Percentiles rank a stretch among this genome's conserved stretches.
Evolutionary conservation across 2,113 vertebrate species (phyloP).

Genomic region (Ophthalmolycus amberensis): DNA sequence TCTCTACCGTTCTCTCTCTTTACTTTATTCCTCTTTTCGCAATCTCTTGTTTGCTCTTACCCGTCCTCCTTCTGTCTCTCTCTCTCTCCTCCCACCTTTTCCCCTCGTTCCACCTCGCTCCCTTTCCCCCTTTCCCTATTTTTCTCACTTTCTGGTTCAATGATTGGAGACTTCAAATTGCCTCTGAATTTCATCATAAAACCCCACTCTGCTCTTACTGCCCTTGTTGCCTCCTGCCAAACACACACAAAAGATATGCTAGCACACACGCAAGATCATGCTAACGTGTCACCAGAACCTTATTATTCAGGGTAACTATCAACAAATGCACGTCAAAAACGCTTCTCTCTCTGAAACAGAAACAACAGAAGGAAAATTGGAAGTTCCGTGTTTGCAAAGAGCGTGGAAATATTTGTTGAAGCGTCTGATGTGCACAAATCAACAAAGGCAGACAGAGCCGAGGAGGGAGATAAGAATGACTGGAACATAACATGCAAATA

Average conservation of each 20-base stretch:
- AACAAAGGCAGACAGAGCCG: slow-evolving; percentile 41
- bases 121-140: slow-evolving; percentile 30
- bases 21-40: slow-evolving; percentile 15
- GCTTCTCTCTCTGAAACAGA: background rate
- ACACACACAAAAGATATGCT: slow-evolving; percentile 60
- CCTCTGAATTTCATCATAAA: slow-evolving; percentile 84
- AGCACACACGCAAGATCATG: slow-evolving; percentile 46
- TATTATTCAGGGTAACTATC: slow-evolving; percentile 16
- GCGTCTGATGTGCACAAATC: slow-evolving; percentile 45
- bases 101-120: slow-evolving; percentile 21
- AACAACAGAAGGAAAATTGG: background rate
- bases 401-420: slow-evolving; percentile 43
- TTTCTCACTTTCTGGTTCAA: slow-evolving; percentile 51
- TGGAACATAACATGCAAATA: slow-evolving; percentile 47
- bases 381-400: slow-evolving; percentile 36
- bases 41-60: slow-evolving; percentile 11
- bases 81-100: slow-evolving; percentile 23
- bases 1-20: slow-evolving; percentile 54
- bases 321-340: slow-evolving; percentile 29
- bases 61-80: slow-evolving; percentile 10
- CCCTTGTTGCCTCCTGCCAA: slow-evolving; percentile 78
- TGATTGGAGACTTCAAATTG: slow-evolving; percentile 80
- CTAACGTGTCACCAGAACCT: slow-evolving; percentile 43
- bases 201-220: slow-evolving; percentile 64
- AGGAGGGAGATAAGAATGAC: slow-evolving; percentile 34